Percentiles rank a stretch among this genome's conserved stretches.
These are phyloP conservation scores for Vollenhovia emeryi DNA, from an alignment of 1,140 invertebrate species.

Conservation along the genomic window DNA sequence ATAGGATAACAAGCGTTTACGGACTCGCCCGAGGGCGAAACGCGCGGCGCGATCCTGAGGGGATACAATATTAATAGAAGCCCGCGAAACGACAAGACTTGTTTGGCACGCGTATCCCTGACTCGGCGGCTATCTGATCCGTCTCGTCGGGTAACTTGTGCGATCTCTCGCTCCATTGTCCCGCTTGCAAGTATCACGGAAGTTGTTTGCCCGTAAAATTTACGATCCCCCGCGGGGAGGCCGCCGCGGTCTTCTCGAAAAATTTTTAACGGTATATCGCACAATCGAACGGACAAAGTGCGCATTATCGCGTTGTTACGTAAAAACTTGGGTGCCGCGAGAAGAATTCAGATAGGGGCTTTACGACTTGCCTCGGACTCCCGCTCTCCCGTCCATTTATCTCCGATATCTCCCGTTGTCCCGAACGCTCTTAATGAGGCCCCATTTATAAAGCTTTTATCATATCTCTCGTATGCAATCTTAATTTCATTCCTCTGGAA, in stretches of 20 bases:
- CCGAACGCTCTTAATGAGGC: conserved; percentile 25
- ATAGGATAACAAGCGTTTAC: not conserved
- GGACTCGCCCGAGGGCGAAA: not conserved
- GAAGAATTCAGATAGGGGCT: conserved; percentile 32
- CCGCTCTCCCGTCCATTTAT: conserved; percentile 20
- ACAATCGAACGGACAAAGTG: not conserved
- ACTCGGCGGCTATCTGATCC: not conserved
- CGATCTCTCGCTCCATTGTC: not conserved
- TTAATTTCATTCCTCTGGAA: conserved; percentile 19
- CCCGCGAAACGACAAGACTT: not conserved
- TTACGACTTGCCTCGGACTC: conserved; percentile 30
- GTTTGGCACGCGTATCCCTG: not conserved
- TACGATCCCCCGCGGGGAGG: not conserved
- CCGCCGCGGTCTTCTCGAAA: not conserved
- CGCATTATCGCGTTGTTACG: conserved; percentile 18
- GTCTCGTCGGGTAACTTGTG: not conserved
- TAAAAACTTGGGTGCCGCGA: conserved; percentile 30
- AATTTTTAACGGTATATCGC: not conserved
- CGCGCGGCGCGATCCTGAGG: not conserved
- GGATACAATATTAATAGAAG: not conserved
- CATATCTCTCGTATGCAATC: conserved; percentile 16
- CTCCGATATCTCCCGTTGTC: conserved; percentile 30
- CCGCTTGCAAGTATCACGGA: not conserved
- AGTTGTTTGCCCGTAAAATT: not conserved
- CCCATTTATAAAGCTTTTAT: conserved; percentile 12